Evolutionary conservation across 2,113 vertebrate species (phyloP), one percentile per base, ranked within the genome.

Genomic region (Catharus minimus): DNA sequence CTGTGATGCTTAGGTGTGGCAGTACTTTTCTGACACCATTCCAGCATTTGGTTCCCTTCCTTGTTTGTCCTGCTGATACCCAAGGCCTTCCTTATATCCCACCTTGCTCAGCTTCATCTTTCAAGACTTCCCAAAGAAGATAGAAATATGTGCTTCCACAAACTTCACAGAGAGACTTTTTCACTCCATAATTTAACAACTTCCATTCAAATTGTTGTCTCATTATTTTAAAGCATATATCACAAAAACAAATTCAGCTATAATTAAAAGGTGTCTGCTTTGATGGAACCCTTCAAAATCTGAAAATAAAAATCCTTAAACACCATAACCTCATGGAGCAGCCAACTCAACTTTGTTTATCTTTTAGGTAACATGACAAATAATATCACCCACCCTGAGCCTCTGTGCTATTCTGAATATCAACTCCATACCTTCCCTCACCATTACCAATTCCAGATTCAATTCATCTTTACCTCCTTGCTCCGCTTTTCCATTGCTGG

Each of bases 141-240:
- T 5, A 38, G 71, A 85, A 81, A 55, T 11, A 27, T 22, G 10
- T 2, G 43, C 7, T 27, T 68, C 43, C 1, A 38, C 5, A 21
- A 80, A 64, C 33, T 60, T 38, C 30, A 61, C 20, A 50, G 8
- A 6, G 5, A 10, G 17, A 56, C 4, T 73, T 65, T 44, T 52
- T 24, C 52, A 39, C 10, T 52, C 38, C 18, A 2, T 7, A 22
- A 47, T 19, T 33, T 14, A 88, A 22, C 56, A 56, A 12, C 14
- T 72, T 67, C 5, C 26, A 26, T 30, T 69, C 12, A 75, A 44
- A 52, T 15, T 36, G 6, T 4, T 9, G 7, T 18, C 38, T 60
- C 27, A 14, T 10, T 28, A 61, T 41, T 55, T 82, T n/a, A 33
- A 41, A 73, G 22, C 0, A 0, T 7, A 0, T 7, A 69, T 16